These are phyloP conservation scores for Callionymus lyra DNA, from an alignment of 2,113 vertebrate genomes.

Conservation along the genomic window DNA sequence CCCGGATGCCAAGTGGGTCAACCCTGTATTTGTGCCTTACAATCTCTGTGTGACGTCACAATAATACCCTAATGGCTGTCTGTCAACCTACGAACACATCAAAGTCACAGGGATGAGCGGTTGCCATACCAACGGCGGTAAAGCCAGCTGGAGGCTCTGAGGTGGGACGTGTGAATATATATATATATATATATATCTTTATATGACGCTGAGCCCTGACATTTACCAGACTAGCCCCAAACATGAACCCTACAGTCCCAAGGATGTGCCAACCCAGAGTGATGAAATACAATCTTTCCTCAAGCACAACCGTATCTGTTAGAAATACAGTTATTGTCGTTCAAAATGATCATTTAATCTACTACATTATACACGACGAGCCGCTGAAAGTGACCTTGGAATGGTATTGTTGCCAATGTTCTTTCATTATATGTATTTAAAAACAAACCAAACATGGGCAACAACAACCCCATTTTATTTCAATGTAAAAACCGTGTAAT, in stretches of 20 bases:
- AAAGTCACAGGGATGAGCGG: slow-evolving; percentile 18
- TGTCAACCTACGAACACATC: slow-evolving; percentile 35
- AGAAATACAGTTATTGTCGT: no score
- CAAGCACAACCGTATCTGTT: no score
- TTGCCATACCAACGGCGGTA: slow-evolving; percentile 29
- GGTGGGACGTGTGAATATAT: neutral
- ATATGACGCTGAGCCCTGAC: slow-evolving; percentile 19
- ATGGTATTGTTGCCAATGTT: no score
- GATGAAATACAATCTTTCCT: slow-evolving; percentile 1
- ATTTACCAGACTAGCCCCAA: slow-evolving; percentile 20
- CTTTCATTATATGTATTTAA: no score
- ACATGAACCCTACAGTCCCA: neutral
- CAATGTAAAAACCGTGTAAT: no score
- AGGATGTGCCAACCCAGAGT: slow-evolving; percentile 4
- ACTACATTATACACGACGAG: no score
- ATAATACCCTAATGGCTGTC: slow-evolving; percentile 51
- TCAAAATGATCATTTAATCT: no score
- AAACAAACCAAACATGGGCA: no score
- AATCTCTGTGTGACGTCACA: slow-evolving; percentile 39
- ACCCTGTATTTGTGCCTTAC: slow-evolving; percentile 19
- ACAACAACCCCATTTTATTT: no score
- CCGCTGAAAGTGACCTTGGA: no score
- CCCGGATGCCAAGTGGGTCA: slow-evolving; percentile 36
- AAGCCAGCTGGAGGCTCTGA: slow-evolving; percentile 15
- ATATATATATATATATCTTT: no score